These are phyloP conservation scores for Gymnopithys bicolor DNA, from an alignment of 2,797 vertebrate species.

Conservation along the genomic window DNA sequence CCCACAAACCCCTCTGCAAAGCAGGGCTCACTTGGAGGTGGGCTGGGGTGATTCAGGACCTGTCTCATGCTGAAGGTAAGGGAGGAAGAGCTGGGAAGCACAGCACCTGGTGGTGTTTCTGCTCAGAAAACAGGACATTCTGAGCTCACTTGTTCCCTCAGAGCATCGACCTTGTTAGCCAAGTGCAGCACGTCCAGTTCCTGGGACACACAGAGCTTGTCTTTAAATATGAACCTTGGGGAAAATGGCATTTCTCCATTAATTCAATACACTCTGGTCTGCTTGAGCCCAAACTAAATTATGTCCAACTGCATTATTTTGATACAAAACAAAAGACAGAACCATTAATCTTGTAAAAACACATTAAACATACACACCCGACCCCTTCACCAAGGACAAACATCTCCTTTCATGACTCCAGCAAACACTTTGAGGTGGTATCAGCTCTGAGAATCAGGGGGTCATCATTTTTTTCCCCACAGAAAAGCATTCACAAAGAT, in stretches of 20 bases:
- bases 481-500: neutral
- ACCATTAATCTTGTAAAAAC: neutral
- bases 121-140: neutral
- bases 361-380: neutral
- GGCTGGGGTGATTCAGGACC: neutral
- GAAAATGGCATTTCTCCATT: neutral
- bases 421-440: neutral
- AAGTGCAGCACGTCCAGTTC: neutral
- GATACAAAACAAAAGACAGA: neutral
- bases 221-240: neutral
- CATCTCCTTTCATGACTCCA: slow-evolving; percentile 4
- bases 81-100: neutral
- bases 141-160: neutral
- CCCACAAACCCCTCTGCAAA: neutral
- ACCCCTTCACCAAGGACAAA: slow-evolving; percentile 46
- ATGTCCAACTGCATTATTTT: neutral
- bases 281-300: neutral
- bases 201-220: neutral
- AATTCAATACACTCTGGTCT: neutral
- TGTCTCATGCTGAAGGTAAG: neutral
- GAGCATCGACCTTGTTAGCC: neutral
- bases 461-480: neutral
- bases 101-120: neutral
- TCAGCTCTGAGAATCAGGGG: neutral
- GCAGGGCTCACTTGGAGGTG: neutral